These are phyloP conservation scores for Muscidifurax raptorellus DNA, from an alignment of 1,140 invertebrate species.

Conservation along the genomic window DNA sequence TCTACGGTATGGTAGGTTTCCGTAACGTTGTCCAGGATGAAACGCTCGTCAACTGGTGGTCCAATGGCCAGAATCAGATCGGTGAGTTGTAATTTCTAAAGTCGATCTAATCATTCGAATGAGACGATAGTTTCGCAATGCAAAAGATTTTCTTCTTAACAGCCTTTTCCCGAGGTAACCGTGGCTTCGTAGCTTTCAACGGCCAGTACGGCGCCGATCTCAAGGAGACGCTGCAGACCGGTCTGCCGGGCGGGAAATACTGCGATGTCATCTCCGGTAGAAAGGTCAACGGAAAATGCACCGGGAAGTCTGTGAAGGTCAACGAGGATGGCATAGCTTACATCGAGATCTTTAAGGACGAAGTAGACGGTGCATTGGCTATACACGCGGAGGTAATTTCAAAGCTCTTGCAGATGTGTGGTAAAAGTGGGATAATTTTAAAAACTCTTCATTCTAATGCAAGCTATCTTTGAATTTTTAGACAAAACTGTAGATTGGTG, in stretches of 20 bases:
- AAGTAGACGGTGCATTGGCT: conserved; percentile 86
- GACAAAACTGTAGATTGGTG: conserved; percentile 30
- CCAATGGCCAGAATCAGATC: conserved; percentile 83
- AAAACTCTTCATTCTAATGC: not conserved
- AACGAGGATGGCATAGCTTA: conserved; percentile 79
- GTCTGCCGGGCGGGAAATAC: conserved; percentile 84
- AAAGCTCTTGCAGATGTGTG: too few species aligned
- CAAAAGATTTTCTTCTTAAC: not conserved
- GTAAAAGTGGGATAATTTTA: conserved; percentile 24
- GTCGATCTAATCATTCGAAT: not conserved
- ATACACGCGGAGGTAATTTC: conserved; percentile 79
- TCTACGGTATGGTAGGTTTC: conserved; percentile 86
- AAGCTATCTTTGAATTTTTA: conserved; percentile 31
- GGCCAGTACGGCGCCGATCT: conserved; percentile 76
- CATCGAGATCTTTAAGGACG: conserved; percentile 78
- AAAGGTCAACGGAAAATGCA: conserved; percentile 79
- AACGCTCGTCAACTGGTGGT: conserved; percentile 81
- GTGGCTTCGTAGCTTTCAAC: conserved; percentile 85
- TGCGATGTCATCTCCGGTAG: conserved; percentile 89
- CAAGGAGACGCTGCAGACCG: conserved; percentile 79
- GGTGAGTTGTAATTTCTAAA: conserved; percentile 53
- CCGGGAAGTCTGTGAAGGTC: conserved; percentile 83
- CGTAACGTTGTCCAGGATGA: conserved; percentile 79
- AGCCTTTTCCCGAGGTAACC: conserved; percentile 81
- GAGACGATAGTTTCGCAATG: not conserved